phyloP scores from a whole-genome alignment of 2,797 vertebrate species.

The Labeo calbasu region DNA sequence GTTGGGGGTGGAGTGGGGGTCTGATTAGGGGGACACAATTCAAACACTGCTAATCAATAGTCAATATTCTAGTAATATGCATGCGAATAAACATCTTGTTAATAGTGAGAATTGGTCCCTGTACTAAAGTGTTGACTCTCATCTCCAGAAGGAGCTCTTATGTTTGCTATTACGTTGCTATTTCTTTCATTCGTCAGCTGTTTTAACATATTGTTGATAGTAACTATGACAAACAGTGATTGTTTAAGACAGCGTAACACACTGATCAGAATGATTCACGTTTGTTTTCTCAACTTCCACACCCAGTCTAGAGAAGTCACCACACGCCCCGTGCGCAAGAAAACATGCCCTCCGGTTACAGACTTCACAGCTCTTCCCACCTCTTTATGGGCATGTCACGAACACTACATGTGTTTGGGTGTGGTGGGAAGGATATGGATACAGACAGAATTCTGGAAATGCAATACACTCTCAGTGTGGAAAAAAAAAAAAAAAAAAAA shows the following conservation, averaged over 20 bases:
- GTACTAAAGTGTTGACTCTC: no score
- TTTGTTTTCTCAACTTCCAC: constrained; percentile 60
- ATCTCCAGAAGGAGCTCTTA: not conserved
- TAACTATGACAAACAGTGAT: not conserved
- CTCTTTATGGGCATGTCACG: not conserved
- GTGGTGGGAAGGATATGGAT: constrained; percentile 10
- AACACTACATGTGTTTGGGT: not conserved
- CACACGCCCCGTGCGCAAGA: constrained; percentile 18
- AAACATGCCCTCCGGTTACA: constrained; percentile 66
- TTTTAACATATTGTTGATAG: not conserved
- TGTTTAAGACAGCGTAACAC: not conserved
- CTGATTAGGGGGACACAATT: no score
- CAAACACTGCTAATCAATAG: not conserved
- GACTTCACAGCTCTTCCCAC: constrained; percentile 63
- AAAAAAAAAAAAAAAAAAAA: no score
- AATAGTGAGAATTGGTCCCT: not conserved
- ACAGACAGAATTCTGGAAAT: not conserved
- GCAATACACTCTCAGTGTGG: not conserved
- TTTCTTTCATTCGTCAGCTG: not conserved
- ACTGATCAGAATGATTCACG: not conserved
- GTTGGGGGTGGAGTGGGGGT: no score
- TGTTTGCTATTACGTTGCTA: not conserved
- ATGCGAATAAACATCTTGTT: not conserved
- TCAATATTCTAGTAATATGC: not conserved
- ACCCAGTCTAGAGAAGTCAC: constrained; percentile 57